A percentile compares a stretch with the other conserved stretches of the same genome.
These are phyloP conservation scores for Mycteria americana DNA, from an alignment of 2,797 vertebrate species.

Conservation along the genomic window DNA sequence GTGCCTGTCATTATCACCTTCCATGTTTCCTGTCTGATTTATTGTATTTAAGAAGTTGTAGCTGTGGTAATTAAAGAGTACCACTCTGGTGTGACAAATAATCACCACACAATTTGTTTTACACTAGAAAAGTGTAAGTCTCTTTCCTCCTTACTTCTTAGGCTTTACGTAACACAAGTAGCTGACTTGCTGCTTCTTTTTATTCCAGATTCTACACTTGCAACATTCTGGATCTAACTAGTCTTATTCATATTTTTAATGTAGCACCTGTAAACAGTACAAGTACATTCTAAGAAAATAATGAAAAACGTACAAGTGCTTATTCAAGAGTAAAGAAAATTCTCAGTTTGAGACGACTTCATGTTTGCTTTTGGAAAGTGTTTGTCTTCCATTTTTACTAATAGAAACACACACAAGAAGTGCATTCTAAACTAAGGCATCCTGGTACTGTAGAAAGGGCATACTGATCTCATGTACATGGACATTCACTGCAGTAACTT, in stretches of 20 bases:
- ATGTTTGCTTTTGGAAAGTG: background rate
- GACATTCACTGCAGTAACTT: background rate
- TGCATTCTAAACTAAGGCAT: background rate
- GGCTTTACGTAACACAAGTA: background rate
- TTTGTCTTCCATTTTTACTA: background rate
- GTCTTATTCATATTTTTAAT: background rate
- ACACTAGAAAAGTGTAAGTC: background rate
- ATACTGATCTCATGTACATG: background rate
- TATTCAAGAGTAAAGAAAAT: background rate
- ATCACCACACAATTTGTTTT: background rate
- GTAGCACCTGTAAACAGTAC: background rate
- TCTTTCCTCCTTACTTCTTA: background rate
- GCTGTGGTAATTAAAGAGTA: slow-evolving; percentile 3
- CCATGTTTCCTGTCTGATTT: background rate
- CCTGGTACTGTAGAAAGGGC: background rate
- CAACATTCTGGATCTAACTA: background rate
- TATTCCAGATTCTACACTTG: background rate
- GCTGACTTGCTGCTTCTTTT: background rate
- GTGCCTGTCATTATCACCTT: background rate
- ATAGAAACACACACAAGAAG: background rate
- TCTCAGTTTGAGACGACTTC: background rate
- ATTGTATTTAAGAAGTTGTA: background rate
- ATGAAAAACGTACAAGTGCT: background rate
- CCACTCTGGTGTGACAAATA: background rate
- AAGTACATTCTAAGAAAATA: background rate